Base-by-base conservation (phyloP, 2,113 vertebrate species). In the Vulpes vulpes region DNA sequence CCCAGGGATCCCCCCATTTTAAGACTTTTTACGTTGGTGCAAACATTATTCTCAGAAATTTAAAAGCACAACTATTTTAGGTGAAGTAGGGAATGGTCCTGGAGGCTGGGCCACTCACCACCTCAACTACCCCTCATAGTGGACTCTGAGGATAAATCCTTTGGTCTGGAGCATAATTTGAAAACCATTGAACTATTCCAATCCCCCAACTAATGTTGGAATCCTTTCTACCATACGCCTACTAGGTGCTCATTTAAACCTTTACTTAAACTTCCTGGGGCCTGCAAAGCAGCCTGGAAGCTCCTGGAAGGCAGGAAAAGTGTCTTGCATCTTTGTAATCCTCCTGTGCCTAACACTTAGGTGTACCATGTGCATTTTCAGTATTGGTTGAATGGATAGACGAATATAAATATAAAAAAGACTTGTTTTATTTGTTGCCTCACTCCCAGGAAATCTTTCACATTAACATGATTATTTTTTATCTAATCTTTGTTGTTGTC, bases 401-500 rank as follows among this genome's bases (percentile, higher is more conserved):
- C 85, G 78, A 89, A 84, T 74, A 79, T 57, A 90, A 89, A 16
- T 94, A 81, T 85, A 59, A 17, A 69, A 94, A 87, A 65, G 59
- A 8, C 8, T 65, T 91, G 69, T 92, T 51, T 27, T 69, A 9
- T 35, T 35, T 35, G 35, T 22, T 93, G 5, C 38, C 73, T 95
- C 6, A 83, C 4, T 95, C n/a, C 35, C 32, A 82, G 84, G 22
- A 94, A 92, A 74, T 96, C 79, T 95, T 94, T 90, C 11, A 83
- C 57, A 62, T 93, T 80, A 67, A 73, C 35, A 23, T 85, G 22
- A 80, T 78, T 64, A 3, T 85, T 49, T 57, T 96, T 76, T 92
- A 71, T 95, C n/a, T 97, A 49, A 92, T 20, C 51, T 91, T 86
- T 94, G 14, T 94, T 78, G 62, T 97, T 92, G 16, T 94, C 74